These are phyloP conservation scores for Lagria hirta DNA, from an alignment of 2,888 invertebrate species.

Conservation along the genomic window DNA sequence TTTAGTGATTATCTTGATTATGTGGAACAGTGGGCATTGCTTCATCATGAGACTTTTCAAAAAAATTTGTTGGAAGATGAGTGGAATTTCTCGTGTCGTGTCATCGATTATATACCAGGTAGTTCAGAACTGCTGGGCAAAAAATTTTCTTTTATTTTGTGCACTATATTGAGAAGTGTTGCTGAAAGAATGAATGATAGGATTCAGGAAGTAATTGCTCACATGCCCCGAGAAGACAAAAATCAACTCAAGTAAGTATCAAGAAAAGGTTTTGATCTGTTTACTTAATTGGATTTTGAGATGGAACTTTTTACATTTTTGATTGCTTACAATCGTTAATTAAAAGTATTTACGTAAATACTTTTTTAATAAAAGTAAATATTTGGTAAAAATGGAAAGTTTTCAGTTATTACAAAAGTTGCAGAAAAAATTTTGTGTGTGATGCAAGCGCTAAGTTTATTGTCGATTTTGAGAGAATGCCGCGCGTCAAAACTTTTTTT, in stretches of 20 bases:
- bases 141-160: slow-evolving; percentile 68
- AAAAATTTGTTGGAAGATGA: slow-evolving; percentile 83
- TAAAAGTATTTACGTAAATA: no score
- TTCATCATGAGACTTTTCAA: slow-evolving; percentile 64
- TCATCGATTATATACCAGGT: slow-evolving; percentile 74
- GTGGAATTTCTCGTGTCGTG: slow-evolving; percentile 81
- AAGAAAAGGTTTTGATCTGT: slow-evolving; percentile 26
- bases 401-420: no score
- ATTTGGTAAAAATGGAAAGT: no score
- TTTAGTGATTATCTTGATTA: slow-evolving; percentile 82
- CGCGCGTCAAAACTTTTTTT: no score
- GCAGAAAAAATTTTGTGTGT: no score
- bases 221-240: slow-evolving; percentile 45
- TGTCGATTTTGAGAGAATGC: no score
- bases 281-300: slow-evolving; percentile 42
- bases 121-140: slow-evolving; percentile 74
- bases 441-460: no score
- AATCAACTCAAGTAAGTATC: slow-evolving; percentile 39
- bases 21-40: slow-evolving; percentile 77
- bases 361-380: no score
- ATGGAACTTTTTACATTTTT: no score
- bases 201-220: slow-evolving; percentile 50
- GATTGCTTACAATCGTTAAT: no score
- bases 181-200: slow-evolving; percentile 54
- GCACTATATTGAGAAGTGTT: slow-evolving; percentile 55